Percentiles rank a stretch among this genome's conserved stretches.
These are phyloP conservation scores for Malurus splendens DNA, from an alignment of 2,797 vertebrate genomes.

Conservation along the genomic window DNA sequence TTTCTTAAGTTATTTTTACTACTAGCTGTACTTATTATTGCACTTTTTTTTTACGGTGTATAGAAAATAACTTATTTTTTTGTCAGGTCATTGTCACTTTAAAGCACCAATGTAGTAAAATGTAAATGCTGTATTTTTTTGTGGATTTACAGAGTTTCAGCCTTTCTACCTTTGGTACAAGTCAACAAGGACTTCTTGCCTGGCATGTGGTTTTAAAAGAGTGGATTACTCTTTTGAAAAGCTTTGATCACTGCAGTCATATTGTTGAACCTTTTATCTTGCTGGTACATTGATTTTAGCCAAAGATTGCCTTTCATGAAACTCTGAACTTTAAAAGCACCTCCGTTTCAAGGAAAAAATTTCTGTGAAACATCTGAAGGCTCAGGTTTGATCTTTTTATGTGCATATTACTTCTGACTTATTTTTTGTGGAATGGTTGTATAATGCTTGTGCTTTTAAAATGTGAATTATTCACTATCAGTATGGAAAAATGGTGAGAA, in stretches of 20 bases:
- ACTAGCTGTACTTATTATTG: neutral
- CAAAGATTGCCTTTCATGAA: slow-evolving; percentile 51
- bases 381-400: slow-evolving; percentile 31
- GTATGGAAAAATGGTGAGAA: neutral
- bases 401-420: slow-evolving; percentile 20
- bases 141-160: slow-evolving; percentile 18
- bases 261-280: slow-evolving; percentile 50
- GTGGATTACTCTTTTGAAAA: slow-evolving; percentile 21
- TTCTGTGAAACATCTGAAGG: slow-evolving; percentile 21
- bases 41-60: neutral
- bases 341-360: slow-evolving; percentile 30
- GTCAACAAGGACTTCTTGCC: slow-evolving; percentile 29
- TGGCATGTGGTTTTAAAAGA: slow-evolving; percentile 21
- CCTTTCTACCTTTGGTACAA: slow-evolving; percentile 5
- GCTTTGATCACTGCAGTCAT: slow-evolving; percentile 49
- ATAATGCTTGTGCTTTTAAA: neutral
- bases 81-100: slow-evolving; percentile 9
- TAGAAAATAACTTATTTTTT: slow-evolving; percentile 16
- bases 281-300: slow-evolving; percentile 47
- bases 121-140: neutral
- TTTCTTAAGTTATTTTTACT: neutral
- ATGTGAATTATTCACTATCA: neutral
- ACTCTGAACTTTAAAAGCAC: slow-evolving; percentile 44
- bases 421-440: neutral
- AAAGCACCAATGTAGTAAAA: neutral